These are phyloP conservation scores for Corydoras maculifer DNA, from an alignment of 2,113 vertebrate genomes.

Conservation along the genomic window DNA sequence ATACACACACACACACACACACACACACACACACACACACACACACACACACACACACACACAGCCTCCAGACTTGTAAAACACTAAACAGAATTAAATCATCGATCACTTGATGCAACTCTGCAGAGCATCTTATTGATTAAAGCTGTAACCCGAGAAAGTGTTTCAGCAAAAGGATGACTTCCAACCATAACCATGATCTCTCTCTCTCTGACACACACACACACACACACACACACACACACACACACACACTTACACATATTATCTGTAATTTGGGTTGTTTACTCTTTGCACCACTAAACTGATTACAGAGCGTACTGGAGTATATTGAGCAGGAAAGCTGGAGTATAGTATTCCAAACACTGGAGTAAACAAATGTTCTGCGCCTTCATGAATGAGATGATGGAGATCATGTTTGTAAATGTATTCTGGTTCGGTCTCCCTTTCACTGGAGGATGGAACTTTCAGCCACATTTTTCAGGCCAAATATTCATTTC, in stretches of 20 bases:
- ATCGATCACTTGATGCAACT: slow-evolving; percentile 18
- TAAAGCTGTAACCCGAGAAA: slow-evolving; percentile 3
- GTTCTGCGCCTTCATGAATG: no score
- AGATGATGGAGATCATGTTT: neutral
- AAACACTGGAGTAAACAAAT: no score
- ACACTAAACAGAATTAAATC: slow-evolving; percentile 17
- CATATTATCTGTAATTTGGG: neutral
- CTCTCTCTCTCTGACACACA: no score
- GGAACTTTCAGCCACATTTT: neutral
- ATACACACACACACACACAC: neutral
- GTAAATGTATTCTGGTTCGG: neutral
- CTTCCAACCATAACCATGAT: slow-evolving; percentile 7
- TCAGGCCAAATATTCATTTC: slow-evolving; percentile 2
- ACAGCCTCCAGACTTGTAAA: neutral
- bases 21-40: slow-evolving; percentile 18
- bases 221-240: neutral
- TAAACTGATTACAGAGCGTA: no score
- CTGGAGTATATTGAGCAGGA: no score
- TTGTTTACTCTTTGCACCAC: no score
- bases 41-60: slow-evolving; percentile 4
- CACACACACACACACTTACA: neutral
- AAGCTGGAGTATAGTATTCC: no score
- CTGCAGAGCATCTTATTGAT: slow-evolving; percentile 17
- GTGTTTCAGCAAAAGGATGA: slow-evolving; percentile 7
- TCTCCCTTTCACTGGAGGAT: slow-evolving; percentile 6